Evolutionary conservation across 2,888 invertebrate species (phyloP), one percentile per base, ranked within the genome.

Genomic region (Molanna angustata): DNA sequence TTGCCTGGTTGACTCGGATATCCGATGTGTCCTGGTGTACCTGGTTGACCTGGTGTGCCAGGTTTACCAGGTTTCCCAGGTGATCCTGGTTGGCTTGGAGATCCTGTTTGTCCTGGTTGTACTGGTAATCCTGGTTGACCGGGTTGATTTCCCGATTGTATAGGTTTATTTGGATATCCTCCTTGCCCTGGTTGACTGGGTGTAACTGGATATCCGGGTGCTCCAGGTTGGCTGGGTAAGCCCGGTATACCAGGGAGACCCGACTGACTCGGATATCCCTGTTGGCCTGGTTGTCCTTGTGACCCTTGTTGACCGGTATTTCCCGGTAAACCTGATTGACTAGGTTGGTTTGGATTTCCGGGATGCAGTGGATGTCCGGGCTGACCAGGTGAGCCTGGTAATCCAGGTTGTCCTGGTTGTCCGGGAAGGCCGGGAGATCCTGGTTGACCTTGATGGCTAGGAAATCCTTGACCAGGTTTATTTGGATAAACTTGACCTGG

Each of bases 11-110:
- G 7, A 41, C 52, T 52, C 20, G 45, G 49, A 0, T 37, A 44
- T 19, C 54, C 54, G 14, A 33, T 33, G 14, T 42, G 32, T 2
- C 42, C 40, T 40, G 48, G 39, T n/a, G 9, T 6, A 7, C 48
- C 40, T 4, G 58, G 55, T 22, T n/a, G 35, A 4, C 59, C 62
- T 1, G 64, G 62, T 17, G 35, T 17, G 9, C 61, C 63, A 3
- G 64, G 62, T 17, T 31, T 35, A 76, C 65, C 80, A 77, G 53
- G 79, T 71, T 45, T 63, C 73, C 62, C 68, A 11, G 39, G 54
- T 32, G 18, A 4, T 45, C 52, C 56, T 19, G 53, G 40, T 18
- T 4, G 48, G 42, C 44, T 51, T n/a, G 44, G 44, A 4, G 51
- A 41, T 11, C 52, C 58, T 13, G 54, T 54, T 19, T 59, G 58